Base-by-base conservation (phyloP, 2,797 vertebrate genomes). In the Varecia variegata region DNA sequence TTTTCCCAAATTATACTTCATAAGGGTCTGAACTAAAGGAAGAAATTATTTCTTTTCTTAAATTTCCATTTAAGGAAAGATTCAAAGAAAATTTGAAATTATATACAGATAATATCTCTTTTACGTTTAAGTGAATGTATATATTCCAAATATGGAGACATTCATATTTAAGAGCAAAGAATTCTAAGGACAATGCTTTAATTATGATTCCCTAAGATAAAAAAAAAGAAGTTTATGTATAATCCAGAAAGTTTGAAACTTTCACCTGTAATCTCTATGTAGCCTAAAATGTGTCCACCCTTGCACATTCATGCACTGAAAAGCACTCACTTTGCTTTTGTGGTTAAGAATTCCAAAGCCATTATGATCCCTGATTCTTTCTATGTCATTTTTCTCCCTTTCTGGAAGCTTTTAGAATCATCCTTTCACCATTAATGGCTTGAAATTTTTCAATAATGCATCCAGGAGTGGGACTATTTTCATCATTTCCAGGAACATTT, bases 341-440 rank as follows among this genome's bases (percentile, higher is more conserved):
- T 21, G 58, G n/a, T 27, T 56, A 38, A 56, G 20, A 74, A 65
- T 77, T 7, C 9, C 45, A 65, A 74, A 87, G 54, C 18, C 25
- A 15, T 68, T 58, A 40, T 67, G 35, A 58, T 58, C 32, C 54
- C 45, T 15, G 1, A 30, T 23, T 65, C n/a, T 76, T 71, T 65
- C 10, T 9, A 2, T 2, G 25, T 27, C 58, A 70, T 76, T 67
- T 32, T 8, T 0, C n/a, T 21, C 12, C 7, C 3, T 27, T 20
- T 92, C 71, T 62, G 77, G 30, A 62, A 93, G 88, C 67, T 81
- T 84, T 88, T 54, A 54, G 60, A 47, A 32, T 52, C 52, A 60
- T n/a, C 43, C 27, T 50, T 62, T 40, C 35, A 38, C 32, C 38
- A 32, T 18, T 50, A 81, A 84, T 56, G n/a, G 45, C 60, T 68